A percentile compares a stretch with the other conserved stretches of the same genome.
phyloP scores from a whole-genome alignment of 2,888 invertebrate species.

The Coenonympha arcania region DNA sequence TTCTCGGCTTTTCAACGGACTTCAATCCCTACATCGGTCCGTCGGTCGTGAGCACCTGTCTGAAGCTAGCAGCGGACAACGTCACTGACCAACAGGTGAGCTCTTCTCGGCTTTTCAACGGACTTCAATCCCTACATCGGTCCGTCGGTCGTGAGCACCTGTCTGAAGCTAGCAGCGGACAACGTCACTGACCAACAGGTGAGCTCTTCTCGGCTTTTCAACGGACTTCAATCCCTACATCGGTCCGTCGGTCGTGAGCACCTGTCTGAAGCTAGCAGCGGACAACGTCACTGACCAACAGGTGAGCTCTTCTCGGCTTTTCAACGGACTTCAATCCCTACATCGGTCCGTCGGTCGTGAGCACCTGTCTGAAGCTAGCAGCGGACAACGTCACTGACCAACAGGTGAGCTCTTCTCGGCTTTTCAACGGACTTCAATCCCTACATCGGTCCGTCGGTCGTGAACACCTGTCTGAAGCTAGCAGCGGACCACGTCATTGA shows the following conservation, averaged over 20 bases:
- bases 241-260: slow-evolving; percentile 73
- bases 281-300: slow-evolving; percentile 62
- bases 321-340: no score
- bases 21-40: neutral
- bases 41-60: no score
- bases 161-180: no score
- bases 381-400: slow-evolving; percentile 64
- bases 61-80: no score
- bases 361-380: slow-evolving; percentile 71
- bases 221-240: slow-evolving; percentile 82
- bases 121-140: no score
- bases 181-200: no score
- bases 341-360: slow-evolving; percentile 74
- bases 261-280: slow-evolving; percentile 71
- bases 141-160: no score
- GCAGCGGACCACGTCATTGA: slow-evolving; percentile 68
- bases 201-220: no score
- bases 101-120: no score
- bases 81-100: no score
- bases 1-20: no score
- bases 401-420: slow-evolving; percentile 72
- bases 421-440: no score
- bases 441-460: slow-evolving; percentile 76
- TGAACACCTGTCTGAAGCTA: slow-evolving; percentile 71
- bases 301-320: slow-evolving; percentile 73